Conservation (phyloP, 2,888 invertebrate genomes). For the Reticulitermes lucifugus region DNA sequence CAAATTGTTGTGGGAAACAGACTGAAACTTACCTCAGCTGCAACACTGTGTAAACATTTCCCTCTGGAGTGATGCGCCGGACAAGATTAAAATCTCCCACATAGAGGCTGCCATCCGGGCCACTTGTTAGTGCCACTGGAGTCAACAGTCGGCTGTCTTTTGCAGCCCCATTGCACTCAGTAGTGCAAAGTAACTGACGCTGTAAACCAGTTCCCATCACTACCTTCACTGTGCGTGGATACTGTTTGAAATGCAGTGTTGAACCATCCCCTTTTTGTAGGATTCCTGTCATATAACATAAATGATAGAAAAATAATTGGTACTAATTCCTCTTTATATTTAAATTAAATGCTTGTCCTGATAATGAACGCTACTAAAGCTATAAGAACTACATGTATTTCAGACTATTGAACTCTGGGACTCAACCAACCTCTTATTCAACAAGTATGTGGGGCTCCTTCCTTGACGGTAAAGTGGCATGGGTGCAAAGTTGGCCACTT, state of each 20-base stretch:
- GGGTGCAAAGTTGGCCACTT: too few species aligned
- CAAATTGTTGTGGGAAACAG: too few species aligned
- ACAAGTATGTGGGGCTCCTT: too few species aligned
- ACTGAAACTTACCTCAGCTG: conserved; percentile 75
- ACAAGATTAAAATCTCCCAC: conserved; percentile 98
- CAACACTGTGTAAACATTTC: conserved; percentile 88
- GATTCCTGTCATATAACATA: conserved; percentile 70
- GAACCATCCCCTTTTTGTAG: conserved; percentile 98
- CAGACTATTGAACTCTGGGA: too few species aligned
- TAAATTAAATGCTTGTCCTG: too few species aligned
- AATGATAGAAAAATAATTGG: background rate
- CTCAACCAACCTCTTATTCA: too few species aligned
- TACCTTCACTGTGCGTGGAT: conserved; percentile 90
- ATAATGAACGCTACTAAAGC: too few species aligned
- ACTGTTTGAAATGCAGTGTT: conserved; percentile 92
- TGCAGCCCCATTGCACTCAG: conserved; percentile 88
- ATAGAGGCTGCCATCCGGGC: conserved; percentile 96
- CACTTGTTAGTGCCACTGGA: conserved; percentile 94
- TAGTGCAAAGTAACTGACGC: conserved; percentile 85
- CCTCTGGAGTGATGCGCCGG: conserved; percentile 89
- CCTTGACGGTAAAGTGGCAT: too few species aligned
- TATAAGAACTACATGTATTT: too few species aligned
- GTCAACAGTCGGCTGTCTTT: conserved; percentile 89
- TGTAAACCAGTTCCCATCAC: conserved; percentile 94
- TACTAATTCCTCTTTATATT: too few species aligned